Evolutionary conservation across 1,140 invertebrate genomes (phyloP).

Genomic region (Tetragonula clypearis): DNA sequence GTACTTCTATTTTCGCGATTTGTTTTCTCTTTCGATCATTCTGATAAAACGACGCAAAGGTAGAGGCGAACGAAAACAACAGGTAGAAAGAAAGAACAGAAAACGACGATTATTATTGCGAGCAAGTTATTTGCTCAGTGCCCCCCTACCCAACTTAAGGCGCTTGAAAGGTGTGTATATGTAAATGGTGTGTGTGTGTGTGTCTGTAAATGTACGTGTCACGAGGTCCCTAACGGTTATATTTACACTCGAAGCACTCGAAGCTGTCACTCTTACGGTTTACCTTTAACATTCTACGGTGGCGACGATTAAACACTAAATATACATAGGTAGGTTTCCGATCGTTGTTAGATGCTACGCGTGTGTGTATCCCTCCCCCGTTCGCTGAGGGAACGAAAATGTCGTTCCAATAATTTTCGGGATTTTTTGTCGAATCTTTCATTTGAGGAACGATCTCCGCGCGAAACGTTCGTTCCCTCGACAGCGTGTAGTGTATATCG

Average conservation of each 20-base stretch:
- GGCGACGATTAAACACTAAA: slow-evolving; percentile 68
- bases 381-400: slow-evolving; percentile 12
- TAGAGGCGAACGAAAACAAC: not conserved
- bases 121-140: slow-evolving; percentile 63
- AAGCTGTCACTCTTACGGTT: slow-evolving; percentile 66
- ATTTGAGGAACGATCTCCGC: not conserved
- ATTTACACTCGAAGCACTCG: slow-evolving; percentile 70
- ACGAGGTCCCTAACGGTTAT: slow-evolving; percentile 70
- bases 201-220: slow-evolving; percentile 39
- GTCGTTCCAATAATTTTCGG: not conserved
- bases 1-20: not conserved
- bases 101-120: slow-evolving; percentile 67
- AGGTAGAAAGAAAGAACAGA: slow-evolving; percentile 15
- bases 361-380: not conserved
- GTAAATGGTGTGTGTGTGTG: slow-evolving; percentile 16
- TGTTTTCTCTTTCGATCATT: not conserved
- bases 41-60: not conserved
- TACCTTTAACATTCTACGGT: slow-evolving; percentile 61
- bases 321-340: slow-evolving; percentile 66
- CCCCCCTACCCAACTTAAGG: slow-evolving; percentile 55
- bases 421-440: slow-evolving; percentile 40
- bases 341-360: slow-evolving; percentile 75
- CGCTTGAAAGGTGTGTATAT: slow-evolving; percentile 10
- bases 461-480: not conserved
- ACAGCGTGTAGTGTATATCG: too few relatives aligned